Percentiles rank a stretch among this genome's conserved stretches.
phyloP scores from a whole-genome alignment of 2,113 vertebrate genomes.

The Columba janthina region DNA sequence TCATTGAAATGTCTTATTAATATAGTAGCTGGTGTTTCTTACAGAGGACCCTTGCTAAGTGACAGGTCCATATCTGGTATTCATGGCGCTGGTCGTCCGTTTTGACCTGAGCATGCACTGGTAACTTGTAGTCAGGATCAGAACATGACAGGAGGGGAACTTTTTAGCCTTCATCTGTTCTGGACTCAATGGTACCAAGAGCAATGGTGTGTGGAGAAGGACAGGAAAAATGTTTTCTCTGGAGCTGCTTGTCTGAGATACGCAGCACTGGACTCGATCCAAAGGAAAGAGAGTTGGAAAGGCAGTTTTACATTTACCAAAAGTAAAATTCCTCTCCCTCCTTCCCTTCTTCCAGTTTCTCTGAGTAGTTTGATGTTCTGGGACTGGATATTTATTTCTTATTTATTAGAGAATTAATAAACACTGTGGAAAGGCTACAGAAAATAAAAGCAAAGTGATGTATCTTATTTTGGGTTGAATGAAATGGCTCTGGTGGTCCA shows the following conservation, averaged over 20 bases:
- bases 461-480: not conserved
- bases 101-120: not conserved
- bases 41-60: not conserved
- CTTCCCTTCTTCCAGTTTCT: not conserved
- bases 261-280: not conserved
- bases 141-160: fast-evolving
- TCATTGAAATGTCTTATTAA: not conserved
- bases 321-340: not conserved
- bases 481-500: not conserved
- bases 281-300: not conserved
- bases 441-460: not conserved
- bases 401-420: not conserved
- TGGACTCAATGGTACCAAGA: fast-evolving
- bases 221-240: not conserved
- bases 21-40: not conserved
- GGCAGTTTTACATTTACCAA: not conserved
- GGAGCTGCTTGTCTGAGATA: not conserved
- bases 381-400: not conserved
- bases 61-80: fast-evolving
- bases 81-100: fast-evolving
- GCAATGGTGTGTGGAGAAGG: not conserved
- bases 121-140: not conserved
- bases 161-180: not conserved
- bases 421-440: not conserved
- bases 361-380: not conserved